phyloP scores from a whole-genome alignment of 2,797 vertebrate species.

The Buceros bicornis region DNA sequence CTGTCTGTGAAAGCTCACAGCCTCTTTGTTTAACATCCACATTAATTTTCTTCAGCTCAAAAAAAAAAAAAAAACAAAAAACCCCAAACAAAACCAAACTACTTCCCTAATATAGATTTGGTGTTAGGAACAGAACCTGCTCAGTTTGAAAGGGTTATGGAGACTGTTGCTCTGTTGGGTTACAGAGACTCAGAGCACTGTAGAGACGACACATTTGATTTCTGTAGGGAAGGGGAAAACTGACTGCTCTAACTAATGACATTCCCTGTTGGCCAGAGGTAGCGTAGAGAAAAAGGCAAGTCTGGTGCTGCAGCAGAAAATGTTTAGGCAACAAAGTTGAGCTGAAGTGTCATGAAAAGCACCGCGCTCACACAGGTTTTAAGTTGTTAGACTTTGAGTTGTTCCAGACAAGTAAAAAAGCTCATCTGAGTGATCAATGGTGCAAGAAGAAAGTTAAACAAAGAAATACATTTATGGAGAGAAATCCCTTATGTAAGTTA shows the following conservation, averaged over 20 bases:
- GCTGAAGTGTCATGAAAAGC: neutral
- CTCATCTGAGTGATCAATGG: neutral
- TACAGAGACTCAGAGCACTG: neutral
- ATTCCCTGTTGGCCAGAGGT: conserved; percentile 4
- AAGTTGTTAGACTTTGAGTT: neutral
- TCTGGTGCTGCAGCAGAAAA: neutral
- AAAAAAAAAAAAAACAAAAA: neutral
- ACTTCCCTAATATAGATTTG: neutral
- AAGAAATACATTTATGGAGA: neutral
- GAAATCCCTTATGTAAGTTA: neutral
- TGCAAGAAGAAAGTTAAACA: neutral
- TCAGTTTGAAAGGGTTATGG: neutral
- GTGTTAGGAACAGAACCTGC: neutral
- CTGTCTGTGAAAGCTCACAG: neutral
- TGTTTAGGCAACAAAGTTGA: neutral
- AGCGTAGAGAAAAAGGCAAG: neutral
- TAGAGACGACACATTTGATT: conserved; percentile 65
- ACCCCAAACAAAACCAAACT: too few species aligned
- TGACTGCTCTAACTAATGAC: conserved; percentile 50
- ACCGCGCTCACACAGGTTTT: neutral
- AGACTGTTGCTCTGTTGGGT: neutral
- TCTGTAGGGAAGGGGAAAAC: conserved; percentile 55
- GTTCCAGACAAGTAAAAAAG: neutral
- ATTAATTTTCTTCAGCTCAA: neutral
- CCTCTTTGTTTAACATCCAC: neutral